Evolutionary conservation across 2,797 vertebrate genomes (phyloP).

Genomic region (Helarctos malayanus): DNA sequence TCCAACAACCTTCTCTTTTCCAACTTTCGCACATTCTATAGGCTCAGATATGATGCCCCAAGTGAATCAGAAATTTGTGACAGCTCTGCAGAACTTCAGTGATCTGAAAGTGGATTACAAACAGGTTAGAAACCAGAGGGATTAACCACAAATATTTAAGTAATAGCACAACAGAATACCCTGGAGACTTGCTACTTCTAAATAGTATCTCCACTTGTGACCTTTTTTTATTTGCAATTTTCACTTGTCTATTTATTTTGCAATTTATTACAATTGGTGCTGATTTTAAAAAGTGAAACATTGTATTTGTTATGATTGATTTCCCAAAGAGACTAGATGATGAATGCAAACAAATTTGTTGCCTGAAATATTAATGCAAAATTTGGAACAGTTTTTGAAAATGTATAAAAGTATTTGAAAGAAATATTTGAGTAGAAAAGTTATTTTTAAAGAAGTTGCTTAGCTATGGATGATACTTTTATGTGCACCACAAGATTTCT

Average conservation of each 20-base stretch:
- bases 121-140: conserved; percentile 5
- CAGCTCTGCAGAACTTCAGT: not conserved
- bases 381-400: not conserved
- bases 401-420: not conserved
- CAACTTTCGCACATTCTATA: not conserved
- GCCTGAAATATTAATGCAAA: not conserved
- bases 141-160: not conserved
- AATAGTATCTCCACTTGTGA: not conserved
- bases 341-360: conserved; percentile 3
- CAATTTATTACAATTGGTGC: not conserved
- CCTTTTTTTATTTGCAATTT: not conserved
- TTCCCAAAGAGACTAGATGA: conserved; percentile 12
- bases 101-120: not conserved
- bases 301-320: not conserved
- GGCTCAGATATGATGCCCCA: not conserved
- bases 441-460: not conserved
- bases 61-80: not conserved
- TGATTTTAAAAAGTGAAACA: conserved; percentile 26
- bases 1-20: not conserved
- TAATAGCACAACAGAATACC: not conserved
- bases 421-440: conserved; percentile 44
- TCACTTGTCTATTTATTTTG: not conserved
- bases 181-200: not conserved
- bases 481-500: not conserved
- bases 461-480: not conserved